These are phyloP conservation scores for Netelia inedita DNA, from an alignment of 2,888 invertebrate species.

Conservation along the genomic window DNA sequence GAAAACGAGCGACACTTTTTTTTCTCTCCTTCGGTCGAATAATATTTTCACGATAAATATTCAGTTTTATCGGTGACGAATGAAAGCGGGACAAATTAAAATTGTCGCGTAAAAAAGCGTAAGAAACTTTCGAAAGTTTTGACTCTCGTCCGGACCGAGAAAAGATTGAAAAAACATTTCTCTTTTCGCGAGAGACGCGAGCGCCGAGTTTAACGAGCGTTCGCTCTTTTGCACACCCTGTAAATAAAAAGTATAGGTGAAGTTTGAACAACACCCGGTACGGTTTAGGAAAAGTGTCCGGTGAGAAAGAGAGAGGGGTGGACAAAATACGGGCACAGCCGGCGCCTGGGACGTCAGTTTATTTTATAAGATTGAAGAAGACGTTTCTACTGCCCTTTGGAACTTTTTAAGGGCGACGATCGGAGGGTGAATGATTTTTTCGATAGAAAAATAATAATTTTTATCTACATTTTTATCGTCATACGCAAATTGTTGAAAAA, in stretches of 20 bases:
- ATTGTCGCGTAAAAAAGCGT: no score
- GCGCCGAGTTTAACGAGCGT: background rate
- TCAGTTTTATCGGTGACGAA: no score
- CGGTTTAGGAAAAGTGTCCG: slow-evolving; percentile 34
- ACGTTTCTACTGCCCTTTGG: slow-evolving; percentile 30
- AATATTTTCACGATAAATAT: no score
- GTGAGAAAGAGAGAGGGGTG: slow-evolving; percentile 27
- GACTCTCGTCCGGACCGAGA: no score
- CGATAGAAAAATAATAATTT: background rate
- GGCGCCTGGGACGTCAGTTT: slow-evolving; percentile 44
- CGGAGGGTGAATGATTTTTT: background rate
- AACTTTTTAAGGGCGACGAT: slow-evolving; percentile 35
- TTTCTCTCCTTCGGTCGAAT: background rate
- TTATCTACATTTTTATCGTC: background rate
- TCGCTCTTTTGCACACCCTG: slow-evolving; percentile 12
- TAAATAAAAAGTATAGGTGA: slow-evolving; percentile 6
- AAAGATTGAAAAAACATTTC: background rate
- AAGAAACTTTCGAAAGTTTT: no score
- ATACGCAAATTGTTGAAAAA: background rate
- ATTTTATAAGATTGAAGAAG: slow-evolving; percentile 38
- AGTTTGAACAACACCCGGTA: slow-evolving; percentile 31
- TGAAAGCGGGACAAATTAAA: no score
- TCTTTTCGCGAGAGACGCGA: background rate
- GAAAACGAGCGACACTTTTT: background rate
- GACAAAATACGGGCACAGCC: slow-evolving; percentile 41